Evolutionary conservation across 2,797 vertebrate genomes (phyloP), one percentile per base, ranked within the genome.

Genomic region (Enteromius fasciolatus): DNA sequence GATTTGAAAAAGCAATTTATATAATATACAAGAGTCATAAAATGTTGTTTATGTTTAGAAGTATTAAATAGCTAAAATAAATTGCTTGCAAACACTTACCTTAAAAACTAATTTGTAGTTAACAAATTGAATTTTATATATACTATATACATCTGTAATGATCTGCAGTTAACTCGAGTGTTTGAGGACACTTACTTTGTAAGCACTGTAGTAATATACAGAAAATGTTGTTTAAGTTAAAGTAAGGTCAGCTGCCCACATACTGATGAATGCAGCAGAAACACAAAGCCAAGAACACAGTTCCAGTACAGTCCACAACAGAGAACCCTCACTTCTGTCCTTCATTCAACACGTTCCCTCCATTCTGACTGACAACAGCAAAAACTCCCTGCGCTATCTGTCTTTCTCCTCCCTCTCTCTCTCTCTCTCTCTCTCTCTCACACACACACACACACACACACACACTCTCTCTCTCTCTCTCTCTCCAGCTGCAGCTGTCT

Each of bases 401-500:
- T 44, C 14, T 9, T 67, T 48, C 74, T 18, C 9, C 83, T 23
- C 39, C 8, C 18, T 44, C 18, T 11, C 10, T 28, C 6, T 63
- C 6, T 20, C 15, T 66, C 44, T 66, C 25, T 39, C 78, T 54
- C 6, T 54, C 12, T 80, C 18, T 66, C 25, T 67, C n/a, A n/a
- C n/a, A n/a, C n/a, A n/a, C n/a, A n/a, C n/a, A n/a, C n/a, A n/a
- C n/a, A n/a, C n/a, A n/a, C n/a, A n/a, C n/a, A n/a, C n/a, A n/a
- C n/a, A n/a, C n/a, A n/a, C 61, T 81, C 61, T 57, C 31, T 41
- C 44, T 20, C 52, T 25, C 41, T 64, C 70, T 70, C 72, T 80
- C 59, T 72, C 78, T 67, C 31, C 69, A 48, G 83, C 31, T 46
- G 39, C 39, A 87, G 86, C 88, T 89, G 87, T 88, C 82, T 82